A percentile compares a stretch with the other conserved stretches of the same genome.
Evolutionary conservation across 2,113 vertebrate genomes (phyloP).

Genomic region (Emydocephalus ijimae): DNA sequence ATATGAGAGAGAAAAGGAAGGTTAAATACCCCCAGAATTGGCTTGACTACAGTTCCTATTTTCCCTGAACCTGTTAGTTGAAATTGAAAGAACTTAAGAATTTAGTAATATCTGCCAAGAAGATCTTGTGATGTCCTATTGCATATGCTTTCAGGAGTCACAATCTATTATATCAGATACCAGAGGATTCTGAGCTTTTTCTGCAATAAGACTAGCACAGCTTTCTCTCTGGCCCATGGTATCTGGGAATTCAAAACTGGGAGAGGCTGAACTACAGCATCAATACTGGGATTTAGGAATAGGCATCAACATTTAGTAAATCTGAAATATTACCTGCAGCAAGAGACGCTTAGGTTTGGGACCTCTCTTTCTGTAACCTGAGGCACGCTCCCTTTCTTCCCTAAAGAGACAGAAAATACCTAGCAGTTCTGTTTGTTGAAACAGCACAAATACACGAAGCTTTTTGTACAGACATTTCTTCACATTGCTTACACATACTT

Average conservation of each 20-base stretch:
- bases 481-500: conserved; percentile 25
- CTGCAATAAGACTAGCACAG: background rate
- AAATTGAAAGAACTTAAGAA: background rate
- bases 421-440: conserved; percentile 13
- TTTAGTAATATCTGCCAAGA: background rate
- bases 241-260: background rate
- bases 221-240: background rate
- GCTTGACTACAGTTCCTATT: background rate
- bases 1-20: background rate
- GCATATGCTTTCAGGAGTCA: background rate
- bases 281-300: too few relatives aligned
- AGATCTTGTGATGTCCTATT: background rate
- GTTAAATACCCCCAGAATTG: background rate
- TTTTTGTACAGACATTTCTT: conserved; percentile 8
- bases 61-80: background rate
- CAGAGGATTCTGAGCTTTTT: background rate
- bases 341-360: conserved; percentile 90
- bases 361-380: conserved; percentile 95
- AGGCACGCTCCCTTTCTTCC: conserved; percentile 89
- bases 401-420: conserved; percentile 65
- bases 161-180: background rate
- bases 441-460: background rate
- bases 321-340: conserved; percentile 80
- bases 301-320: background rate
- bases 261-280: background rate